Evolutionary conservation across 2,888 invertebrate genomes (phyloP).

Genomic region (Eubasilissa splendida): DNA sequence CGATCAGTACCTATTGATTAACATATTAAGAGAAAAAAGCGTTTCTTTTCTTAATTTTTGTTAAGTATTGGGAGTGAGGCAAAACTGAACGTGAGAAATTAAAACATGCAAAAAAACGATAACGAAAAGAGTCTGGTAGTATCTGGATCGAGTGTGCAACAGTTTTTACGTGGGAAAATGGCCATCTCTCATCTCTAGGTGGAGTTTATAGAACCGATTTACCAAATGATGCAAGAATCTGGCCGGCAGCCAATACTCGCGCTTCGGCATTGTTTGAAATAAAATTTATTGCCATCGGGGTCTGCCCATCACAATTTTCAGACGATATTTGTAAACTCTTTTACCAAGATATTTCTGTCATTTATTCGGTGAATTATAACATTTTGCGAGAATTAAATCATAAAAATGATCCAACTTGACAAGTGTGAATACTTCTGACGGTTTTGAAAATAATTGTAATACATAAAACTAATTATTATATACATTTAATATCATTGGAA

Average conservation of each 20-base stretch:
- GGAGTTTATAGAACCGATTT: conserved; percentile 38
- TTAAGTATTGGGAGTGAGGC: too few relatives aligned
- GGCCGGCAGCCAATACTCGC: conserved; percentile 41
- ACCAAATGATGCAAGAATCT: conserved; percentile 33
- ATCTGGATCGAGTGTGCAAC: not conserved
- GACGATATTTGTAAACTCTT: conserved; percentile 27
- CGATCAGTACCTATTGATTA: too few relatives aligned
- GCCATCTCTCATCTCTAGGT: not conserved
- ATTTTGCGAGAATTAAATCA: conserved; percentile 14
- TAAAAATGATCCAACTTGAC: conserved; percentile 32
- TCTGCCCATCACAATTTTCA: conserved; percentile 30
- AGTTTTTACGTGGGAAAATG: not conserved
- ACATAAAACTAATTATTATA: too few relatives aligned
- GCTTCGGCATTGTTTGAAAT: conserved; percentile 51
- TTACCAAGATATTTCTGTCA: conserved; percentile 22
- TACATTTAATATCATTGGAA: too few relatives aligned
- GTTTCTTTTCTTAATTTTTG: too few relatives aligned
- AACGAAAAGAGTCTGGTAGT: not conserved
- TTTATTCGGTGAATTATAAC: conserved; percentile 15
- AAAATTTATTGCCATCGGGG: conserved; percentile 45
- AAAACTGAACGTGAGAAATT: not conserved
- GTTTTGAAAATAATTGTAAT: too few relatives aligned
- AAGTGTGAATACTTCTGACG: not conserved
- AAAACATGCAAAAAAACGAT: too few relatives aligned
- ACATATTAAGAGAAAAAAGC: too few relatives aligned